These are phyloP conservation scores for Lutra lutra DNA, from an alignment of 2,797 vertebrate genomes.

Conservation along the genomic window DNA sequence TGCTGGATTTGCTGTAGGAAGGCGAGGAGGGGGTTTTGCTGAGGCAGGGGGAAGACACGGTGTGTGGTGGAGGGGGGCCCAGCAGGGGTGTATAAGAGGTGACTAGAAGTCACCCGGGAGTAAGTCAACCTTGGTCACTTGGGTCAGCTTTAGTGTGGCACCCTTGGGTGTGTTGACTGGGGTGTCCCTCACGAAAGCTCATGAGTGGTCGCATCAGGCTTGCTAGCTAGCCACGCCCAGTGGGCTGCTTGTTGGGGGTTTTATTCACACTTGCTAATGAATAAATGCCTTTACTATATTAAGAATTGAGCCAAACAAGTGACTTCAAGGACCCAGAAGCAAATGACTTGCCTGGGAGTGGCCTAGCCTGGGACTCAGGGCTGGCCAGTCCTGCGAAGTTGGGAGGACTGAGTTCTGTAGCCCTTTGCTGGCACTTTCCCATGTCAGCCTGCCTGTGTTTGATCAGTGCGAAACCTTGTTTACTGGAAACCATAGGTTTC, in stretches of 20 bases:
- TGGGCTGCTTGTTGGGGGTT: not conserved
- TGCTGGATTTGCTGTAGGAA: not conserved
- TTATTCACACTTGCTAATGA: conserved; percentile 51
- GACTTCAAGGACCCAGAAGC: not conserved
- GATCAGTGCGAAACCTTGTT: not conserved
- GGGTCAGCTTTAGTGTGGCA: not conserved
- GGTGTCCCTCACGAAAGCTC: not conserved
- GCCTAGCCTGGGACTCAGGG: not conserved
- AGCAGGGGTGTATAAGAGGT: accelerated
- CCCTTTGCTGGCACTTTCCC: not conserved
- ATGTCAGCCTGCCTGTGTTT: not conserved
- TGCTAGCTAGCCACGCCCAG: not conserved
- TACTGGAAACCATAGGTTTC: not conserved
- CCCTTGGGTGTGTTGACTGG: conserved; percentile 7
- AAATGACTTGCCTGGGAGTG: not conserved
- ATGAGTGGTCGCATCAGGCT: not conserved
- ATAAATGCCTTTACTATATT: not conserved
- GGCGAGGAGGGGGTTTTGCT: not conserved
- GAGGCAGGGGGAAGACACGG: not conserved
- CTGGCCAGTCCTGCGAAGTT: not conserved
- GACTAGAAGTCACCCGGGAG: not conserved
- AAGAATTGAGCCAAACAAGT: not conserved
- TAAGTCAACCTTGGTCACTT: not conserved
- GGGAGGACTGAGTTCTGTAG: not conserved
- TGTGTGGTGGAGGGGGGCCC: not conserved